Evolutionary conservation across 2,888 invertebrate genomes (phyloP), one percentile per base, ranked within the genome.

Genomic region (Luperina nickerlii): DNA sequence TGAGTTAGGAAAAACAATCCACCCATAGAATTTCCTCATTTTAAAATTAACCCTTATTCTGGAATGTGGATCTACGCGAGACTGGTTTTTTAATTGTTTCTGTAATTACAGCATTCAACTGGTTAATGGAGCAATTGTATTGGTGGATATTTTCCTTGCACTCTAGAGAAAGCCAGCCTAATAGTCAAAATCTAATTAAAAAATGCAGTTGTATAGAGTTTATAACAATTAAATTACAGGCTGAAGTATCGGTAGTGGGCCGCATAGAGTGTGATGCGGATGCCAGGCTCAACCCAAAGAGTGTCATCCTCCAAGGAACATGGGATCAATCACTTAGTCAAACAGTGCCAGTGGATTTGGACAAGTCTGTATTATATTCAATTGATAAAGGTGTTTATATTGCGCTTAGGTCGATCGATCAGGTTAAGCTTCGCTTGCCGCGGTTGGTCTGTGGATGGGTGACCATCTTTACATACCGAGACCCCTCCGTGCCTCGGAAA

Each of bases 211-310:
- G 24, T 51, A 18, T 9, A 20, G 20, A 57, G 18, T 82, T 57
- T 32, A 11, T 45, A n/a, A 57, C 24, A 67, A 60, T 81, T 74
- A 68, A 71, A 74, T 93, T 91, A 20, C 91, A 97, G 97, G 94
- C 94, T 15, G 96, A 96, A 86, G 95, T 96, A 11, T 84, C 88
- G 18, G 95, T 97, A 15, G 97, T 97, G 76, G 99, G 99, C 24
- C 97, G 98, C 72, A 97, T 99, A 85, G 97, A 98, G 87, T 98
- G 98, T 89, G 98, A 98, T 89, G 97, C 98, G 1, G 97, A 98
- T 86, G 98, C 98, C 0, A 97, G 98, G 82, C 95, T 98, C 48
- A 98, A 98, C 93, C 94, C 97, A 1, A 97, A 98, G 85, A 98
- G 98, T 45, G 97, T 98, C 3, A 92, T 98, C 60, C 95, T 98